Evolutionary conservation across 2,113 vertebrate genomes (phyloP).

Genomic region (Tragelaphus strepsiceros): DNA sequence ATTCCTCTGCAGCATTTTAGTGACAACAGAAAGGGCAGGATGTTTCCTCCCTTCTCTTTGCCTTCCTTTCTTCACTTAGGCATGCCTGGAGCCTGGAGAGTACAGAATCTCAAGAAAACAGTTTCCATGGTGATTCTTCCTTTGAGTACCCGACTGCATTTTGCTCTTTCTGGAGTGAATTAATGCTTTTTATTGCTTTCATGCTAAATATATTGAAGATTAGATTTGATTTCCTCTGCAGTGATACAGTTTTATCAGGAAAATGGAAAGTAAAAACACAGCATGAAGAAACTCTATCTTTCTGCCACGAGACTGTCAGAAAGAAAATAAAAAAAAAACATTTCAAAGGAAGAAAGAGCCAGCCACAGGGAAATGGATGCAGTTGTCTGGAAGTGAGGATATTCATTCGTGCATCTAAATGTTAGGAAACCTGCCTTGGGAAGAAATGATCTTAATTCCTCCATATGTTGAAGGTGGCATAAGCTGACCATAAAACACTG

Average conservation of each 20-base stretch:
- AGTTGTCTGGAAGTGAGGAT: background rate
- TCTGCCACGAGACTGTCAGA: background rate
- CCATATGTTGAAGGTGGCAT: background rate
- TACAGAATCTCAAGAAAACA: constrained; percentile 83
- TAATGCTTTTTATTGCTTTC: constrained; percentile 79
- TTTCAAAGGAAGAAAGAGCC: constrained; percentile 20
- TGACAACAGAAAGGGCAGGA: constrained; percentile 73
- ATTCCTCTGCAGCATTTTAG: constrained; percentile 67
- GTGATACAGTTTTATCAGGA: constrained; percentile 71
- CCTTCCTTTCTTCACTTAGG: constrained; percentile 76
- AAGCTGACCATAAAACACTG: background rate
- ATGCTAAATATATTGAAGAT: constrained; percentile 81
- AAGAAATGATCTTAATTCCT: background rate
- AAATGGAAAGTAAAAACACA: constrained; percentile 73
- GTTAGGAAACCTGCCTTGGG: background rate
- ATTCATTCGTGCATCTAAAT: background rate
- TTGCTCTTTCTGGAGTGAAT: constrained; percentile 77
- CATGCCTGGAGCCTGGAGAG: constrained; percentile 80
- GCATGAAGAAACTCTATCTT: constrained; percentile 43
- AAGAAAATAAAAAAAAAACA: background rate
- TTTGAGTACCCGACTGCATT: constrained; percentile 78
- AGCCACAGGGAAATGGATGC: background rate
- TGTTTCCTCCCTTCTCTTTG: constrained; percentile 42
- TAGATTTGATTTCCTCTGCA: constrained; percentile 78
- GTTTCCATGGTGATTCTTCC: constrained; percentile 92